Percentiles rank a stretch among this genome's conserved stretches.
These are phyloP conservation scores for Montipora capricornis DNA, from an alignment of 64 coral and sea anemone genomes.

Conservation along the genomic window DNA sequence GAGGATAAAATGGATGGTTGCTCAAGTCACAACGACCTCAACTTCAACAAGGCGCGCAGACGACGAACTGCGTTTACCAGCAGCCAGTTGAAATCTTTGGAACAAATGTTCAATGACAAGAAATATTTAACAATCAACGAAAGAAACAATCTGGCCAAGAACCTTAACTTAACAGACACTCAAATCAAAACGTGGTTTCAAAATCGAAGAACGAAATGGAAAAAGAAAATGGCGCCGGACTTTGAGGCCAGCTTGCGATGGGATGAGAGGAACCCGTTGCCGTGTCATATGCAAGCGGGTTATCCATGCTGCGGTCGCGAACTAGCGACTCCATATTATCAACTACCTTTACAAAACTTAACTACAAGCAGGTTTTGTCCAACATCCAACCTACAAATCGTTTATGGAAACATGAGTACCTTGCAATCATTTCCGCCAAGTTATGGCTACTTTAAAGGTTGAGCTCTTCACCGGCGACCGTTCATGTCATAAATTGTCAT, in stretches of 20 bases:
- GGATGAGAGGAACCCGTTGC: slow-evolving; percentile 55
- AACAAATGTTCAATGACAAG: slow-evolving; percentile 92
- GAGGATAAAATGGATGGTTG: neutral
- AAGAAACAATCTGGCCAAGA: slow-evolving; percentile 90
- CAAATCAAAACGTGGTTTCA: slow-evolving; percentile 99
- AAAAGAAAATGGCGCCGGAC: slow-evolving; percentile 82
- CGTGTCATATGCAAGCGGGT: slow-evolving; percentile 39
- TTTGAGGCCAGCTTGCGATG: slow-evolving; percentile 62
- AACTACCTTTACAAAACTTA: slow-evolving; percentile 40
- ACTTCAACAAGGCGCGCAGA: slow-evolving; percentile 76
- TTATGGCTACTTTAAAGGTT: neutral
- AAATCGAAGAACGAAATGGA: slow-evolving; percentile 99
- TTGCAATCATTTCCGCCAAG: slow-evolving; percentile 24
- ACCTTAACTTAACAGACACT: slow-evolving; percentile 84
- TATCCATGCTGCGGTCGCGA: slow-evolving; percentile 43
- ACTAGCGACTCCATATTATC: slow-evolving; percentile 19
- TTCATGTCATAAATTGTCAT: neutral
- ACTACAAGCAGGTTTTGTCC: slow-evolving; percentile 61
- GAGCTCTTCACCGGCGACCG: neutral
- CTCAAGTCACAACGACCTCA: slow-evolving; percentile 18
- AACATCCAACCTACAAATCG: slow-evolving; percentile 69
- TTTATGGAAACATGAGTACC: slow-evolving; percentile 62
- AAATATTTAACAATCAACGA: slow-evolving; percentile 98
- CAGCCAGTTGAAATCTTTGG: slow-evolving; percentile 94
- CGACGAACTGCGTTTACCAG: slow-evolving; percentile 94